These are phyloP conservation scores for Peromyscus maniculatus DNA, from an alignment of 2,113 vertebrate species.

Conservation along the genomic window DNA sequence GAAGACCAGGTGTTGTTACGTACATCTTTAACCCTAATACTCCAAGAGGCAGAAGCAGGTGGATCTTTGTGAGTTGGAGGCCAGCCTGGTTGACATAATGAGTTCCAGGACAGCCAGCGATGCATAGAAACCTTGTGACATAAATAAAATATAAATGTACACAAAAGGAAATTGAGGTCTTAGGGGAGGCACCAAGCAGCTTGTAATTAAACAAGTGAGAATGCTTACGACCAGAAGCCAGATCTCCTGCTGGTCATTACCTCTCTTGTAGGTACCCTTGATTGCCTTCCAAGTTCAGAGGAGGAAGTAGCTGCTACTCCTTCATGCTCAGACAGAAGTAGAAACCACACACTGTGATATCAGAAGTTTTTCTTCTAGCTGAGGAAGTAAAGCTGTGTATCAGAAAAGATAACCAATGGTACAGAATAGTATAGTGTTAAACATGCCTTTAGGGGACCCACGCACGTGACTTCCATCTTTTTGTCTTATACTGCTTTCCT, in stretches of 20 bases:
- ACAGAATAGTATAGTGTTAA: background rate
- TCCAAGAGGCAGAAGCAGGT: background rate
- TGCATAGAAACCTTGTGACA: background rate
- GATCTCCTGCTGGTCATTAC: background rate
- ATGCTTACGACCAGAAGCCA: slow-evolving; percentile 12
- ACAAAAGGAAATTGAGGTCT: slow-evolving; percentile 26
- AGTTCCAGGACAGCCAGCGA: background rate
- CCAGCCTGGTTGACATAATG: background rate
- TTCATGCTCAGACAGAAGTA: background rate
- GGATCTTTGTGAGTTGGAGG: background rate
- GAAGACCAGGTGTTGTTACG: background rate
- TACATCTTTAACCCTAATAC: background rate
- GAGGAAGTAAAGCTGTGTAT: slow-evolving; percentile 33
- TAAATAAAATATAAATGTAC: background rate
- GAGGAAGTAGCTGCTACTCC: background rate
- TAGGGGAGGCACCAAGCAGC: background rate
- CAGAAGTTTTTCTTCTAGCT: slow-evolving; percentile 19
- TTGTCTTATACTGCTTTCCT: slow-evolving; percentile 10
- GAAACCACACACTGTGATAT: background rate
- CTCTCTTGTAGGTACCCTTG: background rate
- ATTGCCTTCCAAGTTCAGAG: slow-evolving; percentile 52
- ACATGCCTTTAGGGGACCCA: background rate
- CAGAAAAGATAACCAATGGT: background rate
- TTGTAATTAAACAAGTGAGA: slow-evolving; percentile 37
- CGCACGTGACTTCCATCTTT: background rate